Evolutionary conservation across 2,888 invertebrate genomes (phyloP).

Genomic region (Orthosia gracilis): DNA sequence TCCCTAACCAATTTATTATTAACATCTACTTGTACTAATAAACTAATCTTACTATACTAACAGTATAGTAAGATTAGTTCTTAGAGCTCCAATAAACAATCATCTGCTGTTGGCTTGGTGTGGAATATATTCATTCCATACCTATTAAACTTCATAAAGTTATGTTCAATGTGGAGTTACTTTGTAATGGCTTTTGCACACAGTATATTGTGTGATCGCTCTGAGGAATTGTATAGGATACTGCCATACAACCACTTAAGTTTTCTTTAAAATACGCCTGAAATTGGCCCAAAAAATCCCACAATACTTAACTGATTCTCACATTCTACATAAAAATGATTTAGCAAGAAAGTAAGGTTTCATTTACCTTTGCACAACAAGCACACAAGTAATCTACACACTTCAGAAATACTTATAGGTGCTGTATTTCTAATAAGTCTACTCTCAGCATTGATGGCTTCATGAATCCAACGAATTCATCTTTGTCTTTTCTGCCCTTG

Average conservation of each 20-base stretch:
- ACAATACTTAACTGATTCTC: neutral
- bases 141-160: neutral
- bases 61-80: neutral
- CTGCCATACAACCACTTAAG: neutral
- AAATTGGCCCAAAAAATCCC: neutral
- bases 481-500: too few relatives aligned
- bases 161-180: neutral
- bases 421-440: neutral
- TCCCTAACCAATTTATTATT: constrained; percentile 8
- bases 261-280: neutral
- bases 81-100: neutral
- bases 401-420: neutral
- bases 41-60: too few relatives aligned
- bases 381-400: neutral
- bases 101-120: neutral
- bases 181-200: neutral
- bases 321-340: neutral
- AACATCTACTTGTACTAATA: neutral
- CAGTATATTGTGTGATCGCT: too few relatives aligned
- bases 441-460: neutral
- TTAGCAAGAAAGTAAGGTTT: neutral
- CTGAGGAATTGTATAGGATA: neutral
- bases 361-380: neutral
- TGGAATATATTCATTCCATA: neutral
- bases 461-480: too few relatives aligned